Percentiles rank a stretch among this genome's conserved stretches.
Conservation (phyloP, 2,888 invertebrate genomes). For the Globia sparganii region DNA sequence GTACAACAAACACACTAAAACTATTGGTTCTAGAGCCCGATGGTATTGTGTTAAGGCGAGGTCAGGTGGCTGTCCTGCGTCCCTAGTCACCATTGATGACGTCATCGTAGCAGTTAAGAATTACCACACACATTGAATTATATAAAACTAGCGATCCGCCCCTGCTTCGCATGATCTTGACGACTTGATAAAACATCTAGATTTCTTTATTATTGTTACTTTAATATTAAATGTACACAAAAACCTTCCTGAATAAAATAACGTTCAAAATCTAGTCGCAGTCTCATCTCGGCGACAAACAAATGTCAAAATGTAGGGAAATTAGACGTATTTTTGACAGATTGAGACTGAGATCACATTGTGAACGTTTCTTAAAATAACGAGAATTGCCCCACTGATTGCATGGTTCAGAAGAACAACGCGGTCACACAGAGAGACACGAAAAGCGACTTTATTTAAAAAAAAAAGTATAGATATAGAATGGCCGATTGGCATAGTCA, state of each 20-base stretch:
- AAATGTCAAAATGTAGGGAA: too few relatives aligned
- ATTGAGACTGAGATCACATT: too few relatives aligned
- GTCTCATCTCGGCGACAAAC: too few relatives aligned
- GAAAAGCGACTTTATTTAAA: neutral
- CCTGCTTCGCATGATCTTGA: neutral
- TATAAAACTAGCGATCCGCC: neutral
- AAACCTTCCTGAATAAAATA: neutral
- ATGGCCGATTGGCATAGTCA: neutral
- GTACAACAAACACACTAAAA: slow-evolving; percentile 54
- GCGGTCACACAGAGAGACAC: too few relatives aligned
- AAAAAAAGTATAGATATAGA: neutral
- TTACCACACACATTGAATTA: slow-evolving; percentile 23
- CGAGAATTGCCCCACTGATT: too few relatives aligned
- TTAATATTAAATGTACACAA: neutral
- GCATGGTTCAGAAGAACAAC: neutral
- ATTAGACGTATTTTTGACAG: too few relatives aligned
- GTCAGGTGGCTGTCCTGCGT: slow-evolving; percentile 69
- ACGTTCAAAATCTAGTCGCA: too few relatives aligned
- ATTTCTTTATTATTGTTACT: neutral
- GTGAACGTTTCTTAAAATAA: too few relatives aligned
- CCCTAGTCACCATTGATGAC: slow-evolving; percentile 34
- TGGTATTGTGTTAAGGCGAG: slow-evolving; percentile 67
- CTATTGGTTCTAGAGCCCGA: slow-evolving; percentile 57
- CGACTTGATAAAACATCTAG: neutral
- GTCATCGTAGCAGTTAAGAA: slow-evolving; percentile 21